Evolutionary conservation across 2,888 invertebrate genomes (phyloP), one percentile per base, ranked within the genome.

Genomic region (Philonicus albiceps): DNA sequence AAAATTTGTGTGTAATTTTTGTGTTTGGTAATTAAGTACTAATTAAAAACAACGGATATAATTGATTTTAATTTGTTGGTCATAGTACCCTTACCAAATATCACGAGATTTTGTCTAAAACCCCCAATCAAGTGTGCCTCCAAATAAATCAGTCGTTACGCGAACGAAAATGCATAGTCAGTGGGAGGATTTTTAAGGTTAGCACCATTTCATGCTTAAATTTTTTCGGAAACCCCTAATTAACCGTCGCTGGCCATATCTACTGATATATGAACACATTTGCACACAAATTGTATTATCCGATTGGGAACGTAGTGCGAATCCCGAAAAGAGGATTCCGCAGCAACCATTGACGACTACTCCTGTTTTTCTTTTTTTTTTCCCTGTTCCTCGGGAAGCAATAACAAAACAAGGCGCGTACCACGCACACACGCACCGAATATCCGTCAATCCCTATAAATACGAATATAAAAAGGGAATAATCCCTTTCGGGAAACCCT

Each of bases 401-500:
- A 83, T 83, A 84, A 19, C 84, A 40, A 6, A 73, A 53, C 72
- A 84, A 40, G 22, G 84, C 73, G 40, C 37, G 64, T 64, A 64
- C 30, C 19, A 40, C 22, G 19, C 85, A 53, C 75, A 85, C 76
- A 75, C 49, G 30, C 85, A 49, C 53, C 27, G 76, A 55, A 85
- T 85, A 86, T 86, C 80, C 80, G 78, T 30, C 73, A 80, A 80
- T 72, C 43, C 72, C 81, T 86, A 88, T 88, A 87, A 88, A 87
- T 87, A 87, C 86, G 81, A 76, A 55, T 84, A 88, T 86, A 88
- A 87, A 86, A 88, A 81, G 87, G 88, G 86, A 64, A 88, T 88
- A 88, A 88, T 88, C 88, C 86, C 87, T 86, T 84, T 84, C 84
- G 87, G 88, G 87, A 76, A 88, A 85, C 86, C 87, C 87, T 88